These are phyloP conservation scores for Scyliorhinus canicula DNA, from an alignment of 2,797 vertebrate genomes.

Conservation along the genomic window DNA sequence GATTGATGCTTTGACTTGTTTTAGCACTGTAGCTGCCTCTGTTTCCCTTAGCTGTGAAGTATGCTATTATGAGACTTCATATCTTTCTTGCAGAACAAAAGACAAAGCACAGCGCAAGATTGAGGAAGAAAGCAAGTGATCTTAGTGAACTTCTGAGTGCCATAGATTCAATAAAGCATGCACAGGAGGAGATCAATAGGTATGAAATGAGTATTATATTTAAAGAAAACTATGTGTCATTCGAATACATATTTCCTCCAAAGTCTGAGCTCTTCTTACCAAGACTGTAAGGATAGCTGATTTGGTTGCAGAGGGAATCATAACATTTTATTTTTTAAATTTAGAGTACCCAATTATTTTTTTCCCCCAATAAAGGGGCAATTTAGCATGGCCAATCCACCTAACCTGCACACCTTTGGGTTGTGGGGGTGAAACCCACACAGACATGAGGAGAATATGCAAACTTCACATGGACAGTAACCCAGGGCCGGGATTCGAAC, in stretches of 20 bases:
- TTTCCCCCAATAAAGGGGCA: too few species aligned
- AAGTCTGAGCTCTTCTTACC: neutral
- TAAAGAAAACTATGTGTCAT: neutral
- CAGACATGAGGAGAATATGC: too few species aligned
- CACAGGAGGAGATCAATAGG: conserved; percentile 95
- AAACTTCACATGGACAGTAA: too few species aligned
- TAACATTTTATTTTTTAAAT: too few species aligned
- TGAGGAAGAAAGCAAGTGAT: conserved; percentile 83
- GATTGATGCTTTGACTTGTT: neutral
- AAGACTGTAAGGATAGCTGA: neutral
- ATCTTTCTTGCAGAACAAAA: conserved; percentile 69
- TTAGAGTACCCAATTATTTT: too few species aligned
- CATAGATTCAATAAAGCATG: conserved; percentile 87
- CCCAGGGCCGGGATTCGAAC: too few species aligned
- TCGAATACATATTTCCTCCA: neutral
- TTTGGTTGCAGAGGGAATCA: neutral
- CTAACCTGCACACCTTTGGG: too few species aligned
- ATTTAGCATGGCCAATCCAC: too few species aligned
- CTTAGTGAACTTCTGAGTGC: conserved; percentile 90
- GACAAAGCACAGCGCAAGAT: conserved; percentile 73
- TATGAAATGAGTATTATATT: conserved; percentile 48
- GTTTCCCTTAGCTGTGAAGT: neutral
- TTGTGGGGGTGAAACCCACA: too few species aligned
- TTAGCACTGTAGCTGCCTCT: neutral
- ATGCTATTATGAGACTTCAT: neutral